Evolutionary conservation across 2,797 vertebrate species (phyloP), one percentile per base, ranked within the genome.

Genomic region (Yasuhikotakia modesta): DNA sequence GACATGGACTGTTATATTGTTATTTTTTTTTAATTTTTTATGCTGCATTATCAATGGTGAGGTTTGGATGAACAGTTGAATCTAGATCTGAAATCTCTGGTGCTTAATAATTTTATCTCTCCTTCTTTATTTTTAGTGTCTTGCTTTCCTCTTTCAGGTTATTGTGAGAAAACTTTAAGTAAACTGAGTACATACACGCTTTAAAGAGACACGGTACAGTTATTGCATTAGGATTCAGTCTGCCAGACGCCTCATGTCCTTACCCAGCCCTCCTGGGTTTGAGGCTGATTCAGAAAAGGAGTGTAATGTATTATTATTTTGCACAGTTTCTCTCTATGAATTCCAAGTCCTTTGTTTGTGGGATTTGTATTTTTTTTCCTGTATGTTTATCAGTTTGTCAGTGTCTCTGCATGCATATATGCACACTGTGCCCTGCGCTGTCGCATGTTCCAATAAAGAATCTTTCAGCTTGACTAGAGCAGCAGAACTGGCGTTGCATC

Each of bases 361-460:
- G 85, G 48, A 5, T 61, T 67, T 79, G 16, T 82, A 55, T 73
- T 55, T 73, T 55, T 35, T 11, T 50, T 6, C 3, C 16, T 16
- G 32, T 50, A 16, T 77, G 76, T 70, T 73, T 61, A 64, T 45
- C 72, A 27, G 83, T 87, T 35, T 70, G 48, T 35, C 14, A 63
- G 57, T 61, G 66, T 48, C n/a, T 19, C 64, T 53, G 65, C 46
- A 63, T 69, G 81, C 88, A 83, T 90, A 76, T 83, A 22, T 57
- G 53, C 53, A 60, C 88, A 91, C 84, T 85, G 89, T 89, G 85
- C 87, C 81, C 81, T 87, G 84, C 89, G 85, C 89, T 89, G 89
- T 87, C 91, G 90, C 90, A 92, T 92, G 90, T 92, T 76, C 89
- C 90, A 91, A 68, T 89, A 84, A 84, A 90, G 88, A 87, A 86